Percentiles rank a stretch among this genome's conserved stretches.
Evolutionary conservation across 2,113 vertebrate species (phyloP).

Genomic region (Tachycineta bicolor): DNA sequence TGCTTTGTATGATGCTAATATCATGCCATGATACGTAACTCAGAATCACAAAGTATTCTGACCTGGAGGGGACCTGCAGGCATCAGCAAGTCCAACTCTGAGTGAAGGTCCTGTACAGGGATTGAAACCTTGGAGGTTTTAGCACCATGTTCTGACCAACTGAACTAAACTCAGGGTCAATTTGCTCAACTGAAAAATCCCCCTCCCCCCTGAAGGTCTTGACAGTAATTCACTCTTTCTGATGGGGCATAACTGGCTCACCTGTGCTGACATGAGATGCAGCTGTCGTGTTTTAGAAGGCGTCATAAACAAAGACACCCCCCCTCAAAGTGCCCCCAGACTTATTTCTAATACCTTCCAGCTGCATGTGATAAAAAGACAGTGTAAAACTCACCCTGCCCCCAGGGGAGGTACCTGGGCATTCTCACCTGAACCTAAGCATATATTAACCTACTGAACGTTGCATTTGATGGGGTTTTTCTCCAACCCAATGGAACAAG

Average conservation of each 20-base stretch:
- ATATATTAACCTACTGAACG: background rate
- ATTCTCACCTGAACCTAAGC: background rate
- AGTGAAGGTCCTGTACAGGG: background rate
- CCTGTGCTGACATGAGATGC: background rate
- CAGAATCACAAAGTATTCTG: background rate
- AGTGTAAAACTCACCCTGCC: background rate
- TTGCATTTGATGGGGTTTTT: background rate
- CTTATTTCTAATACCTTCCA: background rate
- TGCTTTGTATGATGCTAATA: background rate
- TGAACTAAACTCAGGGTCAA: background rate
- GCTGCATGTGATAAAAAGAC: background rate
- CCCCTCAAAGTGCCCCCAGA: background rate
- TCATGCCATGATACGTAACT: background rate
- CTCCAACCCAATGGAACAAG: rapidly evolving
- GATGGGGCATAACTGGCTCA: background rate
- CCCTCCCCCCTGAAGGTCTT: rapidly evolving
- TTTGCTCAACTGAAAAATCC: background rate
- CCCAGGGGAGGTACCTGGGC: background rate
- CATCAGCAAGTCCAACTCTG: background rate
- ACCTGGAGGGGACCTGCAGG: background rate
- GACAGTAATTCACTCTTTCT: background rate
- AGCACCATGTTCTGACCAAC: background rate
- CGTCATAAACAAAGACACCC: background rate
- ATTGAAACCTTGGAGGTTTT: background rate
- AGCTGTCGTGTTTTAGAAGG: background rate